A percentile compares a stretch with the other conserved stretches of the same genome.
Conservation (phyloP, 2,797 vertebrate genomes). For the Perodicticus potto region DNA sequence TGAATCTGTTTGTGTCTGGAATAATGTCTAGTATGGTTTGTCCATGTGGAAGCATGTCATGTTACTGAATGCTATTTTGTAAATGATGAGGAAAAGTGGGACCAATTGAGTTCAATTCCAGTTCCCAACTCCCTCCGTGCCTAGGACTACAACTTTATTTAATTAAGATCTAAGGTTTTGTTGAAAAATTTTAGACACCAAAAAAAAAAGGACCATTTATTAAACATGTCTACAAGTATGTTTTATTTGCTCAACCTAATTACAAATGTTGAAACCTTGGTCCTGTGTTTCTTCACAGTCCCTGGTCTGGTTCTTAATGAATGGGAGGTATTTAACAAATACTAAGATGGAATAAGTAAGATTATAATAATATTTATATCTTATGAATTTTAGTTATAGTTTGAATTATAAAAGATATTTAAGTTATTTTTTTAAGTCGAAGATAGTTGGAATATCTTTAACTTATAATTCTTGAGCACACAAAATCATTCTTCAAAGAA, state of each 20-base stretch:
- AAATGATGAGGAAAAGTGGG: not conserved
- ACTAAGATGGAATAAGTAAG: conserved; percentile 31
- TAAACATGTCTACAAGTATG: not conserved
- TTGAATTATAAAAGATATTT: conserved; percentile 47
- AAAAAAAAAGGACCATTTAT: not conserved
- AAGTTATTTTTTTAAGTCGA: conserved; percentile 58
- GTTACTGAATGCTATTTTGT: not conserved
- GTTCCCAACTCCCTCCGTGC: not conserved
- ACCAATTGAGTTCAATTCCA: not conserved
- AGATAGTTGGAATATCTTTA: conserved; percentile 35
- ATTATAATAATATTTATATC: not conserved
- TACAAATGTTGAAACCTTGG: not conserved
- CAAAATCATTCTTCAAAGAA: conserved; percentile 44
- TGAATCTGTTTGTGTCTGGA: not conserved
- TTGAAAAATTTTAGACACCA: not conserved
- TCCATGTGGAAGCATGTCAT: not conserved
- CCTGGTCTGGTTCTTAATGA: conserved; percentile 6
- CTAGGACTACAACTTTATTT: not conserved
- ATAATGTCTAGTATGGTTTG: not conserved
- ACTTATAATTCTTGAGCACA: not conserved
- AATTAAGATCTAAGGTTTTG: not conserved
- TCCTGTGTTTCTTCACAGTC: not conserved
- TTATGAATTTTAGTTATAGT: conserved; percentile 57
- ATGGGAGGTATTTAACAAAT: not conserved
- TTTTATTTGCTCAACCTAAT: not conserved